Conservation (phyloP, 1,140 invertebrate species). For the Formica exsecta region DNA sequence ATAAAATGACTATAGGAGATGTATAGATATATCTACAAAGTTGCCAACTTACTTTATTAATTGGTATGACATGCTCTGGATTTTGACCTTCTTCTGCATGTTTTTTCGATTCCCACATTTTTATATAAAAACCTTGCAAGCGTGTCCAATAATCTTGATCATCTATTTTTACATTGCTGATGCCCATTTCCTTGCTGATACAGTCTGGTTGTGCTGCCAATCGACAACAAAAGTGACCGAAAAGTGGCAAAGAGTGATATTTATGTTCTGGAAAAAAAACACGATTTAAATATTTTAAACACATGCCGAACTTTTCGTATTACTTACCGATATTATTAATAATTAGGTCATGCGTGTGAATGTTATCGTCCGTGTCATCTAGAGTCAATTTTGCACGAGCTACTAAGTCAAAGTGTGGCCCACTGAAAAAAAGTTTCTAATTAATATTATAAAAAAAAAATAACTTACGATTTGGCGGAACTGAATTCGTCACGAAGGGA, state of each 20-base stretch:
- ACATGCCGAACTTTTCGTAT: not conserved
- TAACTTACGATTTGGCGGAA: slow-evolving; percentile 85
- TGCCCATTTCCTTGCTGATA: slow-evolving; percentile 87
- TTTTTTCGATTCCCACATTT: slow-evolving; percentile 85
- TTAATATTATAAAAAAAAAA: slow-evolving; percentile 13
- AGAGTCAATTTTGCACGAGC: slow-evolving; percentile 89
- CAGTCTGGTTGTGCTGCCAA: slow-evolving; percentile 90
- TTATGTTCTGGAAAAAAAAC: slow-evolving; percentile 84
- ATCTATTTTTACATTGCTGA: slow-evolving; percentile 87
- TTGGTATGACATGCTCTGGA: slow-evolving; percentile 76
- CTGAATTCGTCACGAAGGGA: slow-evolving; percentile 87
- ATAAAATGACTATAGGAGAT: not conserved
- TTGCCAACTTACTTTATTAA: slow-evolving; percentile 81
- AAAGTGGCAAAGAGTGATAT: slow-evolving; percentile 89
- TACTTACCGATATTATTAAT: slow-evolving; percentile 86
- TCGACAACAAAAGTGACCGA: slow-evolving; percentile 92
- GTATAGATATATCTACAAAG: not conserved
- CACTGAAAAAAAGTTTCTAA: slow-evolving; percentile 83
- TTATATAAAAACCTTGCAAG: slow-evolving; percentile 79
- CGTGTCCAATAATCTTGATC: slow-evolving; percentile 82
- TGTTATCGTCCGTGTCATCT: slow-evolving; percentile 88
- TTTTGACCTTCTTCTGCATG: slow-evolving; percentile 82
- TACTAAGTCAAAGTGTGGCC: slow-evolving; percentile 90
- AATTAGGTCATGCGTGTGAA: slow-evolving; percentile 87
- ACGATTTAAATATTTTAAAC: not conserved